Evolutionary conservation across 2,888 invertebrate species (phyloP), one percentile per base, ranked within the genome.

Genomic region (Oxycera nigricornis): DNA sequence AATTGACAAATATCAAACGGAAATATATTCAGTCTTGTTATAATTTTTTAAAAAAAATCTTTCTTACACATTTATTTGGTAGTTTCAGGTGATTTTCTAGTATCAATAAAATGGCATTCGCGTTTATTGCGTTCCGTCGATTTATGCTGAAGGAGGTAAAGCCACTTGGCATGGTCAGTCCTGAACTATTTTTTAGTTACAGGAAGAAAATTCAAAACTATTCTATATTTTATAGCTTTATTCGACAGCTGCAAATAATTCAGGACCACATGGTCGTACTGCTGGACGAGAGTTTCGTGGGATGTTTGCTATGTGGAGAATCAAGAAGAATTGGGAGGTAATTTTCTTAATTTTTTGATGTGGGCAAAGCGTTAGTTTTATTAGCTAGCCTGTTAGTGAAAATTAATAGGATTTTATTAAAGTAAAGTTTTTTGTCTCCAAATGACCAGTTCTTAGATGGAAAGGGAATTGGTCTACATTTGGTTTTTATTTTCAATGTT

Each of bases 321-420:
- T 70, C 6, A 70, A 70, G 22, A 52, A 31, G 31, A 70, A 70
- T 20, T 70, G 70, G 70, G 70, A 70, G 70, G 70, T 70, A 52
- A 55, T 24, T 68, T n/a, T 11, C 14, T 14, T 59, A 26, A 59
- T 50, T 14, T 22, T 9, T 20, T 20, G 1, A 52, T 52, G 9
- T 52, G 24, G 9, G 17, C 24, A n/a, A 26, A 11, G 30, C 2
- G 11, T 59, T 24, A 3, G 22, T 14, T 17, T n/a, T n/a, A n/a
- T n/a, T n/a, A n/a, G n/a, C n/a, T n/a, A n/a, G n/a, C n/a, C n/a
- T n/a, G n/a, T n/a, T n/a, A n/a, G n/a, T n/a, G n/a, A n/a, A n/a
- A n/a, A n/a, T n/a, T n/a, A n/a, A n/a, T n/a, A n/a, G n/a, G n/a
- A n/a, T n/a, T n/a, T n/a, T n/a, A n/a, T n/a, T n/a, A n/a, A n/a